Percentiles rank a stretch among this genome's conserved stretches.
phyloP scores from a whole-genome alignment of 2,113 vertebrate species.

The Elephantulus edwardii region DNA sequence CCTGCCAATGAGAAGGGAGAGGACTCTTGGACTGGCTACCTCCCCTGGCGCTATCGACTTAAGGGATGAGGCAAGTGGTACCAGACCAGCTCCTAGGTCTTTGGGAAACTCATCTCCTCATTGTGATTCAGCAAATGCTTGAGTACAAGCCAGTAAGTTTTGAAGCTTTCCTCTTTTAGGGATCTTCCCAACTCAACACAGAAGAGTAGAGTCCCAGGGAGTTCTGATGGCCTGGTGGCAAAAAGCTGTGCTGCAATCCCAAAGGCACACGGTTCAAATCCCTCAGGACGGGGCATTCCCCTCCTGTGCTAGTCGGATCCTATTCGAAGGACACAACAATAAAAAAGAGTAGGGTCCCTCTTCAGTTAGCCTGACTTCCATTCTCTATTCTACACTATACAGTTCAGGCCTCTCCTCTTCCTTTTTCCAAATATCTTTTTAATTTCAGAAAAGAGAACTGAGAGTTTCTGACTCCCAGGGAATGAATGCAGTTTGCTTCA shows the following conservation, averaged over 20 bases:
- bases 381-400: not conserved
- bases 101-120: not conserved
- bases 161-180: not conserved
- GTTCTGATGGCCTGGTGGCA: no score
- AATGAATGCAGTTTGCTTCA: not conserved
- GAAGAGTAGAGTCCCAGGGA: no score
- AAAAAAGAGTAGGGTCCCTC: not conserved
- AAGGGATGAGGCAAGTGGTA: not conserved
- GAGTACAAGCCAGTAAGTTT: not conserved
- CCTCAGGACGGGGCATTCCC: no score
- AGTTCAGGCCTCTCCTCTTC: constrained; percentile 45
- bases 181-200: no score
- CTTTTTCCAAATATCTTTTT: constrained; percentile 64
- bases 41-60: not conserved
- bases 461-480: constrained; percentile 46
- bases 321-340: not conserved
- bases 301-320: no score
- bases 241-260: no score
- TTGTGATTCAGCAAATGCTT: not conserved
- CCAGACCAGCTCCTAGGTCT: not conserved
- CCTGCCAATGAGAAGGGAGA: no score
- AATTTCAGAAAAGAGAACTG: constrained; percentile 66
- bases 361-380: not conserved
- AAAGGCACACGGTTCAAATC: no score
- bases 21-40: not conserved